Evolutionary conservation across 2,113 vertebrate species (phyloP), one percentile per base, ranked within the genome.

Genomic region (Calyptommatus sinebrachiatus): DNA sequence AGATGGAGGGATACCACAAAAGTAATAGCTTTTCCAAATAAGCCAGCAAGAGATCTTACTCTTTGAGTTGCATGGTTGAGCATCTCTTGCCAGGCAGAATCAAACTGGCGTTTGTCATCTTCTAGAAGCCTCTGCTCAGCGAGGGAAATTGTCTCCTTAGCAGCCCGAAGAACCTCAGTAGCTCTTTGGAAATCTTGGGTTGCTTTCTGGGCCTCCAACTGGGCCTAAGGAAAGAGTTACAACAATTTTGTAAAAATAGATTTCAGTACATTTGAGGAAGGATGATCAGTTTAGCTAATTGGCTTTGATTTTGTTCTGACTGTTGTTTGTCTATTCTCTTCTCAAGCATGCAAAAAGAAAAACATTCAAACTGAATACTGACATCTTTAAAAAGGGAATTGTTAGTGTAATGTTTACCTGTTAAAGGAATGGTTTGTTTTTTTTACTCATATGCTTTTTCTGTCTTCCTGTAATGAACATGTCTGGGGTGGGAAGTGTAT

Each of bases 41-140:
- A 29, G 18, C 26, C 50, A 68, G 35, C 35, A 76, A 26, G 2
- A 70, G 12, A 11, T 6, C 91, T 91, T 92, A 98, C 98, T 95
- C 96, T 92, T 91, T 99, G 97, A 0, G 97, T 99, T 60, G 98
- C 97, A 1, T 99, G 98, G 87, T 99, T 99, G 86, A 99, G 96
- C 98, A 99, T 99, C 93, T 99, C 98, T 83, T 99, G 98, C 98
- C 98, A 99, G 76, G 98, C 97, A 0, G 98, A 98, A 91, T 99
- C 98, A 69, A 99, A 99, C 92, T 99, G 97, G 9, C 97, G 94
- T 80, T 96, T 95, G 91, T 99, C 97, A 57, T 99, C 97, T 89
- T 99, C 98, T 88, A 99, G 92, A 0, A 99, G 94, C 88, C 97
- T 92, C 94, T 99, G 96, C 89, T 99, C 98, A 0, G 98, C 98